Base-by-base conservation (phyloP, 2,797 vertebrate species). In the Yasuhikotakia modesta region DNA sequence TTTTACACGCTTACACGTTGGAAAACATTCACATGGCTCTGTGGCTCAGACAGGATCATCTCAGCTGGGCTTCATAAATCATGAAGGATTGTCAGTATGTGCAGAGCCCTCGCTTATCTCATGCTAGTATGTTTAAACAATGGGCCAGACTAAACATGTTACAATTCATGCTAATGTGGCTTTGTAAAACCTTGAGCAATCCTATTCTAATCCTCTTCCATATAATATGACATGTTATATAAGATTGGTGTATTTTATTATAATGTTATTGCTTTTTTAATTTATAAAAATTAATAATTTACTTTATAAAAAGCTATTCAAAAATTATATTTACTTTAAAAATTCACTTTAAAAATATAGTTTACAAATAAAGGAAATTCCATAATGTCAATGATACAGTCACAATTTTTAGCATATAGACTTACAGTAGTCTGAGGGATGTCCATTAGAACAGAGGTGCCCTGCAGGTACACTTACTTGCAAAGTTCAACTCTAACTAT, bases 51-150 rank as follows among this genome's bases (percentile, higher is more conserved):
- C 35, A 39, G 22, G 78, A 50, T 78, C 63, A 2, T 90, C 91
- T 90, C 87, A 93, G 91, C 91, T 92, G 91, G 74, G 32, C 6
- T 55, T 83, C 81, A 92, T 93, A 92, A 93, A 93, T 95, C 92
- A 92, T 84, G 22, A 80, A 24, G 22, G 16, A 79, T 86, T 88
- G 89, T 88, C 88, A 81, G 82, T 73, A 32, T 24, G 69, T 50
- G 32, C 13, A 30, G 74, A 64, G 35, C 16, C 5, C 35, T 39
- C 35, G 7, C 35, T 39, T 39, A 39, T 19, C 58, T 70, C 57
- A 57, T 69, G 45, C 69, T 65, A 63, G 32, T 52, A 11, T 70
- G 17, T 82, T 82, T 84, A 78, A 70, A 72, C 61, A 78, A 67
- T 74, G 80, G 73, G 65, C 83, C 82, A 88, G 50, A 85, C 64